Base-by-base conservation (phyloP, 2,888 invertebrate species). In the Tenthredo amoena region DNA sequence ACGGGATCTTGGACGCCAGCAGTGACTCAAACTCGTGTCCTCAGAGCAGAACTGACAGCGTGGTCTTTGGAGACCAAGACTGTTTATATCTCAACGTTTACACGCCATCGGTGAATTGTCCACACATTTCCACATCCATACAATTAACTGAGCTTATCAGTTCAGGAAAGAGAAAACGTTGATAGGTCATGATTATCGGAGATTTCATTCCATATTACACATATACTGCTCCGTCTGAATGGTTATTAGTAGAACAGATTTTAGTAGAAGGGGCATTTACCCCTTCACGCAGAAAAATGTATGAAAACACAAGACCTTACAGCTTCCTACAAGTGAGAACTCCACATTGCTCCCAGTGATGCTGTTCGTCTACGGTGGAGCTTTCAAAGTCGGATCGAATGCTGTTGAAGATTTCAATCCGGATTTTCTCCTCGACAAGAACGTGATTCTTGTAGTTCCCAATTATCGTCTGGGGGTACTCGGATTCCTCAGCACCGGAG, bases 1-100 rank as follows among this genome's bases (percentile, higher is more conserved):
- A 26, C 37, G 83, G 68, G 15, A 65, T 21, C 68, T 21, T 58
- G 37, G 47, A 83, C 37, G 83, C 83, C 26, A 83, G 43, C n/a
- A 40, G 6, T 10, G 50, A 68, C 7, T 18, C 37, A 2, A 68
- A 65, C 18, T 0, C 15, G 65, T 83, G 83, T 65, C 21, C 68
- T 40, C 83, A 83, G 68, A n/a, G 6, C 2, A 43, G 3, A 12
- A n/a, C 2, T n/a, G 50, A n/a, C 21, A 37, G 15, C 12, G 15
- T 6, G 6, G 4, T 34, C 12, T 10, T 81, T 0, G 93, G 93
- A 7, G 82, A 86, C 4, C 93, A 93, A 68, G 91, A 93, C 72
- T 93, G 93, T 84, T 89, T 93, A 5, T 89, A 90, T 85, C 87
- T 93, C 4, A 93, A 93, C 76, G 86, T 93, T 87, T 93, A 89